phyloP scores from a whole-genome alignment of 2,113 vertebrate species.

The Cricetomys ansorgei region DNA sequence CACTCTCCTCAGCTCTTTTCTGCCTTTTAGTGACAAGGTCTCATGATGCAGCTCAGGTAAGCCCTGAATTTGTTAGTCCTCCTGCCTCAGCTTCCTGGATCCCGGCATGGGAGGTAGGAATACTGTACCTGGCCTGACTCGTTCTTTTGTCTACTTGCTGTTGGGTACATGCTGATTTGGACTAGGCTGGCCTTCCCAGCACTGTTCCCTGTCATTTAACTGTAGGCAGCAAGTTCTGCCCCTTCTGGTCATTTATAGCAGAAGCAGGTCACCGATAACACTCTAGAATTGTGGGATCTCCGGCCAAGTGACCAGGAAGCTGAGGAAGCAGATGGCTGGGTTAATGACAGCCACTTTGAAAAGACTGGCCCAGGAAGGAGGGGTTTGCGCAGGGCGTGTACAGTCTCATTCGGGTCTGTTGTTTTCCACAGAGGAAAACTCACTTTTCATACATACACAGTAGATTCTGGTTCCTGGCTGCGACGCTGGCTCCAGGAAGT shows the following conservation, averaged over 20 bases:
- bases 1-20: background rate
- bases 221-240: background rate
- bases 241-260: background rate
- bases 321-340: slow-evolving; percentile 53
- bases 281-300: background rate
- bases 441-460: background rate
- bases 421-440: slow-evolving; percentile 49
- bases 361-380: background rate
- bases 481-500: background rate
- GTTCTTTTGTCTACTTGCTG: background rate
- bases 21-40: background rate
- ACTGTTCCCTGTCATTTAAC: no score
- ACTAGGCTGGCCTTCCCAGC: background rate
- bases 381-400: background rate
- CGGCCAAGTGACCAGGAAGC: background rate
- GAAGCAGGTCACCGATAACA: background rate
- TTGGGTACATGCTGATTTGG: background rate
- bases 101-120: background rate
- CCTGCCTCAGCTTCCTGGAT: background rate
- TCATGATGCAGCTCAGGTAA: background rate
- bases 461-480: background rate
- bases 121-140: no score
- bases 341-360: background rate
- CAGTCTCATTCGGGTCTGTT: background rate
- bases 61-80: background rate